A percentile compares a stretch with the other conserved stretches of the same genome.
Evolutionary conservation across 2,113 vertebrate species (phyloP).

Genomic region (Rhea pennata): DNA sequence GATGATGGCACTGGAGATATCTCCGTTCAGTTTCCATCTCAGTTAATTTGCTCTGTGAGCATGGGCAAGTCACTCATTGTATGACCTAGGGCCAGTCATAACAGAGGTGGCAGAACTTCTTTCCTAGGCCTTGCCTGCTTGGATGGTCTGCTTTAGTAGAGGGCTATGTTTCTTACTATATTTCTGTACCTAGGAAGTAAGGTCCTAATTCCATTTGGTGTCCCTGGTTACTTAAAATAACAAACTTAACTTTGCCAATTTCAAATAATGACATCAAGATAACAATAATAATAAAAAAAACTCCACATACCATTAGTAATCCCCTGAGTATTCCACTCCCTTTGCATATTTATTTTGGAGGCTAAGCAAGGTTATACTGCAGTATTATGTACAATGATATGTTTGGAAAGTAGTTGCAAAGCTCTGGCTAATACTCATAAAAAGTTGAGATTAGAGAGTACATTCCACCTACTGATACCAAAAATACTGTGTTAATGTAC

Average conservation of each 20-base stretch:
- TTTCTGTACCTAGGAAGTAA: background rate
- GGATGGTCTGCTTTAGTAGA: background rate
- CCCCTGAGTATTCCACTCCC: background rate
- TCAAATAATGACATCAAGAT: background rate
- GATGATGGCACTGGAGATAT: background rate
- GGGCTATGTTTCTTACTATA: background rate
- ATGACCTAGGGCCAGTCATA: background rate
- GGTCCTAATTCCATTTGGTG: background rate
- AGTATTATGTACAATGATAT: background rate
- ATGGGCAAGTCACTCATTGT: background rate
- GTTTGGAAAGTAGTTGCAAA: background rate
- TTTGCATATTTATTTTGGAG: constrained; percentile 38
- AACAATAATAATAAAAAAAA: background rate
- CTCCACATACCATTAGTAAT: background rate
- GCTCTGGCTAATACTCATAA: background rate
- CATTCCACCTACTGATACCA: background rate
- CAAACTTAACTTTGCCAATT: background rate
- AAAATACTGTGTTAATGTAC: background rate
- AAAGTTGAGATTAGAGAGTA: background rate
- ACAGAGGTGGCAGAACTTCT: background rate
- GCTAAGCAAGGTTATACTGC: background rate
- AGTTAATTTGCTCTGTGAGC: background rate
- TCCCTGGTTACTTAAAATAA: background rate
- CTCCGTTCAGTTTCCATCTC: background rate
- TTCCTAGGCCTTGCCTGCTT: background rate